A percentile compares a stretch with the other conserved stretches of the same genome.
These are phyloP conservation scores for Pissodes strobi DNA, from an alignment of 1,140 invertebrate genomes.

Conservation along the genomic window DNA sequence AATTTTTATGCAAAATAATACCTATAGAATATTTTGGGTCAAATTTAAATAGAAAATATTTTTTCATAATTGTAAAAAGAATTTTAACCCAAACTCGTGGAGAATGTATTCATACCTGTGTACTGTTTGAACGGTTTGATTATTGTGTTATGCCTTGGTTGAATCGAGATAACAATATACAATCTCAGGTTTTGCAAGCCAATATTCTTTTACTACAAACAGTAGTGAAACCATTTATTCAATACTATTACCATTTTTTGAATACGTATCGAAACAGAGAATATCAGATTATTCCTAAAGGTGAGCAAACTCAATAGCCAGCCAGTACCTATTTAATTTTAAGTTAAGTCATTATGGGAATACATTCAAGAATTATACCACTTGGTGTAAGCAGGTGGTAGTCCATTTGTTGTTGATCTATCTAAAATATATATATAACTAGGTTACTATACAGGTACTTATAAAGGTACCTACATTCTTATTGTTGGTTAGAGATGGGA, in stretches of 20 bases:
- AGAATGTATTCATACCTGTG: not conserved
- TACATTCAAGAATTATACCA: no score
- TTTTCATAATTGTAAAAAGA: conserved; percentile 1
- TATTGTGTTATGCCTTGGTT: not conserved
- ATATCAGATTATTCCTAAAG: not conserved
- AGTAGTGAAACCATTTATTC: not conserved
- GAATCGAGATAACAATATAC: not conserved
- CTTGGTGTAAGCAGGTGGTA: no score
- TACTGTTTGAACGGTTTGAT: not conserved
- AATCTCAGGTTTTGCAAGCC: not conserved
- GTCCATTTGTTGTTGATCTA: no score
- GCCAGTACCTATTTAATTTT: no score
- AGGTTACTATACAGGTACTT: no score
- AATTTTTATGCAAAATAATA: not conserved
- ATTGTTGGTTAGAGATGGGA: no score
- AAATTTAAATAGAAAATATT: not conserved
- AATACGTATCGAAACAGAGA: not conserved
- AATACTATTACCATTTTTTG: not conserved
- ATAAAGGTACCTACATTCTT: no score
- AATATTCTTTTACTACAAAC: conserved; percentile 4
- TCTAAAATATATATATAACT: no score
- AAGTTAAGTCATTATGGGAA: no score
- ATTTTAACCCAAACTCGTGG: conserved; percentile 1
- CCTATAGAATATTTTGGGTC: not conserved
- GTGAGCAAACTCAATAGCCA: no score